phyloP scores from a whole-genome alignment of 2,888 invertebrate species.

The Argynnis bischoffii region DNA sequence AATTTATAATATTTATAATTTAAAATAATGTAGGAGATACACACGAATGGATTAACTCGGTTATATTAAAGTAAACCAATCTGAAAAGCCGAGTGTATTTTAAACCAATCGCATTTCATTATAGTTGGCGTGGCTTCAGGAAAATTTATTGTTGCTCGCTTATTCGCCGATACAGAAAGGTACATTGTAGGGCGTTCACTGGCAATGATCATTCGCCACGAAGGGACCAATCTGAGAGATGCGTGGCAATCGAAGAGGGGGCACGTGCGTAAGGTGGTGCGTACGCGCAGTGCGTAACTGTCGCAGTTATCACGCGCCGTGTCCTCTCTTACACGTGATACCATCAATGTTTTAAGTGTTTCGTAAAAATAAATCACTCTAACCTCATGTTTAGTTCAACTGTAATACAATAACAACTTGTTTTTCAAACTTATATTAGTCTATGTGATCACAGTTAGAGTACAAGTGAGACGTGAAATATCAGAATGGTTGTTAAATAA shows the following conservation, averaged over 20 bases:
- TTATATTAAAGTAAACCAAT: conserved; percentile 3
- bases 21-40: too few relatives aligned
- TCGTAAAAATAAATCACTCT: background rate
- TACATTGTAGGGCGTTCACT: conserved; percentile 57
- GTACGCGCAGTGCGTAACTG: conserved; percentile 65
- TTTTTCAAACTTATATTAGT: background rate
- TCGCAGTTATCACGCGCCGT: conserved; percentile 42
- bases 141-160: conserved; percentile 51
- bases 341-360: conserved; percentile 1
- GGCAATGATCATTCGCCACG: conserved; percentile 44
- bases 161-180: conserved; percentile 54
- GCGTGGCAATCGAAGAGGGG: conserved; percentile 54
- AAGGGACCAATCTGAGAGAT: conserved; percentile 75
- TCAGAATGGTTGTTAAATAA: too few relatives aligned
- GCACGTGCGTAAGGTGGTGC: conserved; percentile 51
- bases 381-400: conserved; percentile 5
- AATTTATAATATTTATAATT: too few relatives aligned
- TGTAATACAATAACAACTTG: background rate
- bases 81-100: conserved; percentile 13
- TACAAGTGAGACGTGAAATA: background rate
- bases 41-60: background rate
- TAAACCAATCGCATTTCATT: conserved; percentile 55
- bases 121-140: conserved; percentile 61
- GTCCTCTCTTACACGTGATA: conserved; percentile 9
- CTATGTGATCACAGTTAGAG: background rate